These are phyloP conservation scores for Neopipo cinnamomea DNA, from an alignment of 2,113 vertebrate genomes.

Conservation along the genomic window DNA sequence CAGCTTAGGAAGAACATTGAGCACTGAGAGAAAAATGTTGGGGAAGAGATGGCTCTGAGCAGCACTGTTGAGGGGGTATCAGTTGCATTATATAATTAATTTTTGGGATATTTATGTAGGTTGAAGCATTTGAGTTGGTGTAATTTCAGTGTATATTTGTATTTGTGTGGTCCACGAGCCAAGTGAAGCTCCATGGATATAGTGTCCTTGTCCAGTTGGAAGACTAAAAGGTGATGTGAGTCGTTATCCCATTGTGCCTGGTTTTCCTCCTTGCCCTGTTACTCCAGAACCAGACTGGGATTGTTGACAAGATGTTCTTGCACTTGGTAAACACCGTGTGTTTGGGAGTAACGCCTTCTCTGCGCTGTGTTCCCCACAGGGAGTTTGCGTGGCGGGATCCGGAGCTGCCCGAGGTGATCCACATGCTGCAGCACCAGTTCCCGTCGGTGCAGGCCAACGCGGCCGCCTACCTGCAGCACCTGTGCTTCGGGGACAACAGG, in stretches of 20 bases:
- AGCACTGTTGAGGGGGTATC: neutral
- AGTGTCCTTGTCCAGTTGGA: neutral
- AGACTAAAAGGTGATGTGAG: neutral
- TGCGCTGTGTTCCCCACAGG: conserved; percentile 64
- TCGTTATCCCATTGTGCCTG: fast-evolving
- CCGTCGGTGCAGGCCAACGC: conserved; percentile 95
- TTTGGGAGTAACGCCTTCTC: neutral
- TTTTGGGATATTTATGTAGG: neutral
- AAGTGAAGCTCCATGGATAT: neutral
- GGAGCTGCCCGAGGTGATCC: conserved; percentile 92
- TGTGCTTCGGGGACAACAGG: conserved; percentile 94
- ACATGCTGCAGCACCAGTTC: conserved; percentile 98
- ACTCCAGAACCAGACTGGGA: neutral
- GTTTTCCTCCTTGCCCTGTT: neutral
- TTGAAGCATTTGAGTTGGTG: neutral
- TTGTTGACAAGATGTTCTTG: neutral
- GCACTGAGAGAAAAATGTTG: neutral
- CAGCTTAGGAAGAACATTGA: neutral
- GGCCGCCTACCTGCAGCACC: conserved; percentile 94
- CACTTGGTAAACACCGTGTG: fast-evolving
- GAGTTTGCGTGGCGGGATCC: conserved; percentile 98
- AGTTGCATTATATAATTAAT: neutral
- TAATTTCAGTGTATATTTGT: neutral
- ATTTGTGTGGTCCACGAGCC: neutral
- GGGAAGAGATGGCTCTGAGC: neutral